Evolutionary conservation across 2,888 invertebrate species (phyloP), one percentile per base, ranked within the genome.

Genomic region (Cremastinae sp.): DNA sequence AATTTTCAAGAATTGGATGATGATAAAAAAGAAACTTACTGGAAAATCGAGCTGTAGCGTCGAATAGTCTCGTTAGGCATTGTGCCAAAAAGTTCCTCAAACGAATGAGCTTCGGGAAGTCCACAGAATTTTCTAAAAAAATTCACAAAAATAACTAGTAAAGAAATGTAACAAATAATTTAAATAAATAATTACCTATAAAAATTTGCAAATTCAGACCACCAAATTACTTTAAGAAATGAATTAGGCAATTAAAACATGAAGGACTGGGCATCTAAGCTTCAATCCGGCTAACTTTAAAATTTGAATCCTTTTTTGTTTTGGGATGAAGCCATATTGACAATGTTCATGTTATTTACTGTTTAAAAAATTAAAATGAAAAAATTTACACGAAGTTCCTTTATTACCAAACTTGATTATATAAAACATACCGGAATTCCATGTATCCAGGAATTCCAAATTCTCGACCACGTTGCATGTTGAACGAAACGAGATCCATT

Each of bases 401-500:
- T 59, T 74, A 35, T 22, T 51, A 18, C 12, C 18, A 5, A 41
- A 12, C 2, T 37, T 5, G 2, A 2, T 22, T 5, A 41, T 20
- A 20, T 39, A 16, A 47, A 45, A 75, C 81, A 45, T 82, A 91
- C 91, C 91, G 94, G 91, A 95, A 97, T 89, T 96, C 96, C 96
- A 96, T 97, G 90, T 97, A 97, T 62, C 97, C 96, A 43, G 97
- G 97, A 69, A 97, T 91, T 76, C 97, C 97, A 83, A 96, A 96
- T 88, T 97, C 97, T 78, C 97, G 93, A 59, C 97, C 97, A 86
- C 97, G 92, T 90, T 97, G 96, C 95, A 97, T 96, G 89, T 97
- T 97, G 88, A 97, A 96, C 8, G 97, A 95, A 12, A 97, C 97
- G 85, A 97, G 91, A 90, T 97, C 97, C 93, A 97, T 94, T 80